Evolutionary conservation across 2,888 invertebrate species (phyloP).

Genomic region (Fragum fragum): DNA sequence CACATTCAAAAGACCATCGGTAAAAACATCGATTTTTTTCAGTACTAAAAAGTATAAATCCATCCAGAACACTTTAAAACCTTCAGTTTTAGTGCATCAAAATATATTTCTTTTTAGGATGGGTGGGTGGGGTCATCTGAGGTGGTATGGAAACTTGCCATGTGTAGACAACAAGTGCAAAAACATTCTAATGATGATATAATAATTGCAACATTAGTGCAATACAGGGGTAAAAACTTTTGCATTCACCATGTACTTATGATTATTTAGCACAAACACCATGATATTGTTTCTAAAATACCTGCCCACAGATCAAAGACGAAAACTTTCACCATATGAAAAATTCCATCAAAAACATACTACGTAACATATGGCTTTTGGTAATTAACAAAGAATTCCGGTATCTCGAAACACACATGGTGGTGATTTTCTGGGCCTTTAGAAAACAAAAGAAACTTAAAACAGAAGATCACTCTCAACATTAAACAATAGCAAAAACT

Average conservation of each 20-base stretch:
- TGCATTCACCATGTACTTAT: too few relatives aligned
- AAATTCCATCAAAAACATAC: constrained; percentile 20
- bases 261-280: too few relatives aligned
- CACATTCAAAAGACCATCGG: too few relatives aligned
- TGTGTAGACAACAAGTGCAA: constrained; percentile 16
- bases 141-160: neutral
- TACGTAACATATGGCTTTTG: constrained; percentile 28
- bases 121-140: neutral
- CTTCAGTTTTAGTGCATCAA: neutral
- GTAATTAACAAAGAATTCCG: constrained; percentile 26
- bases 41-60: too few relatives aligned
- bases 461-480: constrained; percentile 12
- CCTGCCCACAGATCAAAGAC: constrained; percentile 7
- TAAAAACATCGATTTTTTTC: too few relatives aligned
- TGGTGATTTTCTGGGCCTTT: constrained; percentile 26
- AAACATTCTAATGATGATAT: constrained; percentile 22
- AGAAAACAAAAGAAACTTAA: constrained; percentile 29
- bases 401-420: constrained; percentile 19
- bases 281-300: constrained; percentile 4
- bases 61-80: neutral
- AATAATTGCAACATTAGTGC: too few relatives aligned
- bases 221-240: too few relatives aligned
- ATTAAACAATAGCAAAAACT: neutral
- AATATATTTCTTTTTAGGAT: neutral
- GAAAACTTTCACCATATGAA: constrained; percentile 14